Conservation (phyloP, 2,888 invertebrate species). For the Parnassius glacialis region DNA sequence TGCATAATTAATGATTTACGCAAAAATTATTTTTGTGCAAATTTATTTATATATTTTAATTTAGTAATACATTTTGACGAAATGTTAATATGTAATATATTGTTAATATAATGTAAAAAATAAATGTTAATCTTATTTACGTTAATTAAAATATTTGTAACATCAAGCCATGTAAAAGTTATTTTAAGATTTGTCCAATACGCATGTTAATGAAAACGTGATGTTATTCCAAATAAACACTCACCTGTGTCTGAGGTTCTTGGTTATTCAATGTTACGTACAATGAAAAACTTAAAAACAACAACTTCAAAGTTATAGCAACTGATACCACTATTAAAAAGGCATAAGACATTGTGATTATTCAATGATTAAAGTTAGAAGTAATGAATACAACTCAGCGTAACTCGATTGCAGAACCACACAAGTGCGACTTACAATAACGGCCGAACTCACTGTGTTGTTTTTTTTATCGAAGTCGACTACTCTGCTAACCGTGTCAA, state of each 20-base stretch:
- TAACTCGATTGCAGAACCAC: constrained; percentile 46
- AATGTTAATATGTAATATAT: too few species aligned
- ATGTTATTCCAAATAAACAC: constrained; percentile 2
- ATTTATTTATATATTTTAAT: too few species aligned
- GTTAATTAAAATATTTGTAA: too few species aligned
- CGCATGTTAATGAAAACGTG: too few species aligned
- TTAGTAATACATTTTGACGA: too few species aligned
- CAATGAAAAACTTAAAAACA: constrained; percentile 69
- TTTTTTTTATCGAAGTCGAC: constrained; percentile 57
- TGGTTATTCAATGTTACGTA: constrained; percentile 56
- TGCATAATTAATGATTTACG: too few species aligned
- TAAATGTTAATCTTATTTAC: too few species aligned
- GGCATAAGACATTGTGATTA: constrained; percentile 37
- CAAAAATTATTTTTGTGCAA: too few species aligned
- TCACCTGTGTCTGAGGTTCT: constrained; percentile 24
- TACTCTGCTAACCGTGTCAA: constrained; percentile 38
- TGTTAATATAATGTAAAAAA: too few species aligned
- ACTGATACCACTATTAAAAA: constrained; percentile 70
- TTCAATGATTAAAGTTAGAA: background rate
- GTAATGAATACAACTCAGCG: background rate
- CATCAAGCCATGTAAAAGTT: too few species aligned
- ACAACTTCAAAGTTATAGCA: constrained; percentile 63
- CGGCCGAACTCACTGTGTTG: constrained; percentile 47
- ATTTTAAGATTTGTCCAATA: too few species aligned
- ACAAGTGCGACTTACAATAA: constrained; percentile 42